A percentile compares a stretch with the other conserved stretches of the same genome.
Conservation (phyloP, 2,113 vertebrate genomes). For the Cephalopholis sonnerati region DNA sequence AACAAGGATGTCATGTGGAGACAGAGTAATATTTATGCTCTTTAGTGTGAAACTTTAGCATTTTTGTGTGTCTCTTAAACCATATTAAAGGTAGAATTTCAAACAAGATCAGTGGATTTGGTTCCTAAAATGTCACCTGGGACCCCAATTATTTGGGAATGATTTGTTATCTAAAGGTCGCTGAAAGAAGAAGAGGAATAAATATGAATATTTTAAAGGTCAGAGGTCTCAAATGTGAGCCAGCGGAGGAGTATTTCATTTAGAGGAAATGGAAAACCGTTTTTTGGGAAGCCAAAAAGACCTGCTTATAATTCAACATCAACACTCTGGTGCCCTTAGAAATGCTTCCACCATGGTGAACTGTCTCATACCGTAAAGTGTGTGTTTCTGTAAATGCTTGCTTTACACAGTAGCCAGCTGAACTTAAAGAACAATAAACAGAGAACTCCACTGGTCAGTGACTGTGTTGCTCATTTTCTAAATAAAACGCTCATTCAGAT, state of each 20-base stretch:
- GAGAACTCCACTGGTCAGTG: neutral
- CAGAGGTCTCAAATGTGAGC: constrained; percentile 53
- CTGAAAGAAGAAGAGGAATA: constrained; percentile 36
- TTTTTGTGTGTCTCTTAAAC: constrained; percentile 11
- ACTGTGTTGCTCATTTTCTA: constrained; percentile 6
- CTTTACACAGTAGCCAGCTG: neutral
- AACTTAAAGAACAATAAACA: neutral
- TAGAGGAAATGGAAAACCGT: neutral
- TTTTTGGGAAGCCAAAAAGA: constrained; percentile 9
- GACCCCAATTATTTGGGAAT: constrained; percentile 45
- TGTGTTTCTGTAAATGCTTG: neutral
- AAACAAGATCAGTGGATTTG: constrained; percentile 39
- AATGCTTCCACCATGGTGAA: neutral
- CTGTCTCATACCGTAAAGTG: neutral
- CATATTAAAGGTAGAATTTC: constrained; percentile 30
- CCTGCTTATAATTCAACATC: neutral
- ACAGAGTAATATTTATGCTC: neutral
- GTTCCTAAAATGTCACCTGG: constrained; percentile 48
- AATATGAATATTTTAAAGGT: constrained; percentile 68
- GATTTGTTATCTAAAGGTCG: constrained; percentile 67
- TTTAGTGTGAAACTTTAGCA: constrained; percentile 5
- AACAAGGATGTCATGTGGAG: neutral
- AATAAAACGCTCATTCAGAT: neutral
- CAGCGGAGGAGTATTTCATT: constrained; percentile 14
- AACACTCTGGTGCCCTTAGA: neutral